Percentiles rank a stretch among this genome's conserved stretches.
Conservation (phyloP, 2,797 vertebrate species). For the Tenualosa ilisha region DNA sequence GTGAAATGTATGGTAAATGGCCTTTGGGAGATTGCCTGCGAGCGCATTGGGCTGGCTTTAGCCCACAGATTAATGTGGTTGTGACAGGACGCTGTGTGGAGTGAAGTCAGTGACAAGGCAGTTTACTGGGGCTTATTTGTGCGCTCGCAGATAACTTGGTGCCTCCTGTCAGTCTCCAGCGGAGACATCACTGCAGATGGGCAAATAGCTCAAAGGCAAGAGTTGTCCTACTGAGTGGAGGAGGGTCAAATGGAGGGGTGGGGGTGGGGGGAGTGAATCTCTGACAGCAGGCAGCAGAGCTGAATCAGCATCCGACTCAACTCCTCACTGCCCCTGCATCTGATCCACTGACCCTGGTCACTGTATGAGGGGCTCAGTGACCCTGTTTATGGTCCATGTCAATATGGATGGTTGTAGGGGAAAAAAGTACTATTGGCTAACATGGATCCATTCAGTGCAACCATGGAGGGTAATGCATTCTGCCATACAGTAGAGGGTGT, state of each 20-base stretch:
- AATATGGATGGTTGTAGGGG: background rate
- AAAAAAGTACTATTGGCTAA: background rate
- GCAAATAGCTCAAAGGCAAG: background rate
- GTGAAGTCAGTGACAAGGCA: background rate
- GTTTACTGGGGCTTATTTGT: background rate
- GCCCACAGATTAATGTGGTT: background rate
- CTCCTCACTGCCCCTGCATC: background rate
- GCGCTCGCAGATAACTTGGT: background rate
- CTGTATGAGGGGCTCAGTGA: background rate
- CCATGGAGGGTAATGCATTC: background rate
- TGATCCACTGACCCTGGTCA: constrained; percentile 2
- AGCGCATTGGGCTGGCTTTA: background rate
- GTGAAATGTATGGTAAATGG: too few relatives aligned
- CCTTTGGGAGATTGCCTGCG: background rate
- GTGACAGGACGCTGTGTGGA: constrained; percentile 15
- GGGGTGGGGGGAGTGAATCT: background rate
- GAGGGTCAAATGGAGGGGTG: background rate
- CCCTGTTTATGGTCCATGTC: background rate
- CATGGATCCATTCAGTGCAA: background rate
- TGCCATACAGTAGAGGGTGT: background rate
- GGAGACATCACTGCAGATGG: background rate
- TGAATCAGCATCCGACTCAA: background rate
- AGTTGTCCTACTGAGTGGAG: background rate
- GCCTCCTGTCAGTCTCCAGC: background rate
- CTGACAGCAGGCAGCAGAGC: constrained; percentile 3